Evolutionary conservation across 2,797 vertebrate species (phyloP), one percentile per base, ranked within the genome.

Genomic region (Anabas testudineus): DNA sequence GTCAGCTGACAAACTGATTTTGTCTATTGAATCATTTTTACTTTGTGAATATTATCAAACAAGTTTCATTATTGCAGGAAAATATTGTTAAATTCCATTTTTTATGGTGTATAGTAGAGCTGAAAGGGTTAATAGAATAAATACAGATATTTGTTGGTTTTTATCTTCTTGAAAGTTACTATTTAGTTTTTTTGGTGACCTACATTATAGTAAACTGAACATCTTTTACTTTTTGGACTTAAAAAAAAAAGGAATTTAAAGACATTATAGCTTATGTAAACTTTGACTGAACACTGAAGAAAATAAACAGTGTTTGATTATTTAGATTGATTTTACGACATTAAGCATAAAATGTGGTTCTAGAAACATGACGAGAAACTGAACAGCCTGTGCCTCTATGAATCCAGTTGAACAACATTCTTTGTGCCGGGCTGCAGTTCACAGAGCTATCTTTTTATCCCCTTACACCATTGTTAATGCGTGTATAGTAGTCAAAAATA

Each of bases 1-100:
- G 39, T 59, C 43, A 45, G 32, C 47, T 59, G 54, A 63, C 28
- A 69, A 45, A 30, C 34, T 67, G 15, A 37, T 79, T 67, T 69
- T 21, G 4, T 52, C 19, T 1, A 39, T 68, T 7, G 30, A 24
- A 39, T 48, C 34, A 26, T 61, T 45, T 37, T 32, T 30, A 24
- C 26, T 18, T 14, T 52, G 15, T 45, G n/a, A n/a, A 39, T 22
- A 4, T 28, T 55, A 22, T 41, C 22, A 34, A 48, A 60, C 41
- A 21, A 34, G 2, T 36, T 26, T 7, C 26, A 19, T 0, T 18
- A 8, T 26, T n/a, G 13, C 10, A 59, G 26, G 14, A 30, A 28
- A 30, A 30, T 30, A 41, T 32, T 34, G 22, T 12, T 37, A 9
- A 18, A 16, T 5, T 42, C 15, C 3, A 16, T 15, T 42, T 18